Base-by-base conservation (phyloP, 2,797 vertebrate species). In the Macropus fuliginosus region DNA sequence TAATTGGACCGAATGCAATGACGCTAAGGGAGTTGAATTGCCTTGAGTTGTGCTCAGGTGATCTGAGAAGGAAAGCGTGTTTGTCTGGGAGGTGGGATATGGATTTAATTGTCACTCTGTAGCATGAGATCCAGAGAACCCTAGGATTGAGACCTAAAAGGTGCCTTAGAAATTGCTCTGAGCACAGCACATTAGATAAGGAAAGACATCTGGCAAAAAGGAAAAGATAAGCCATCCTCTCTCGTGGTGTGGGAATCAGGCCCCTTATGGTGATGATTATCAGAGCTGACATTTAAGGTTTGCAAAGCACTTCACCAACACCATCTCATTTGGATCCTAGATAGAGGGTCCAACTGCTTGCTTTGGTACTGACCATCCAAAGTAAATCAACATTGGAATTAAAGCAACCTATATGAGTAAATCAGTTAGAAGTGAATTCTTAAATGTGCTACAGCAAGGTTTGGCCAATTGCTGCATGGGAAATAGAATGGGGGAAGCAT, bases 11-110 rank as follows among this genome's bases (percentile, higher is more conserved):
- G 92, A 92, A 55, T 91, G 46, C 94, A 97, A 95, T 21, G 93
- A 95, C 97, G 96, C 52, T 54, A 91, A 46, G 55, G n/a, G 56
- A 91, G 50, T 93, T 96, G 74, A 95, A 97, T 94, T 96, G 95
- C 97, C 97, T 95, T 93, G 96, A 96, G 66, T 96, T 34, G 52
- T 98, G 96, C 96, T 97, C 91, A 96, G 95, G 93, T 97, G 90
- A 93, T 97, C 55, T 95, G 96, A 97, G 90, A 97, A 98, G 55
- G 74, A 94, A 96, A 95, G 96, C 91, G 56, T 54, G 74, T 96
- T 92, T 91, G 50, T 91, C 96, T 94, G 54, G 4, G 93, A 54
- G 54, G 93, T 91, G 95, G 92, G 95, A 96, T 92, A 93, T 91
- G 5, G 55, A 93, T 24, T 31, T 6, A 90, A 92, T 56, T 94